Evolutionary conservation across 2,797 vertebrate species (phyloP).

Genomic region (Crenichthys baileyi): DNA sequence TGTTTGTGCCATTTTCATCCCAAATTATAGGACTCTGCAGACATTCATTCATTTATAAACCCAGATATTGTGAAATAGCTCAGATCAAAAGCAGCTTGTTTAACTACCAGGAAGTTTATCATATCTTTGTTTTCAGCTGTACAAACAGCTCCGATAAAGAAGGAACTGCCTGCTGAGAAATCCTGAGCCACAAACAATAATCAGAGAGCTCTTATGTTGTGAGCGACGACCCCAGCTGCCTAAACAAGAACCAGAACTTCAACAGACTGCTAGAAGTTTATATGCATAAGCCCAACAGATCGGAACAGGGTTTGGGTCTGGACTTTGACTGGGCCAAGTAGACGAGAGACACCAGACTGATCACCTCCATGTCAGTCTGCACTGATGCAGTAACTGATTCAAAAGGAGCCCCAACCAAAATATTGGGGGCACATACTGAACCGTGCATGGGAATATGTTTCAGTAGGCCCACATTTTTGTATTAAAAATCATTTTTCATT

Average conservation of each 20-base stretch:
- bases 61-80: background rate
- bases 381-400: too few species aligned
- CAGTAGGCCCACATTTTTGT: too few species aligned
- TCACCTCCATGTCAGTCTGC: too few species aligned
- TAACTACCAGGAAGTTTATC: accelerated
- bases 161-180: constrained; percentile 6
- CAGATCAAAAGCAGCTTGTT: background rate
- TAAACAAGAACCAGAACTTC: constrained; percentile 21
- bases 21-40: background rate
- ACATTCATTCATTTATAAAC: too few species aligned
- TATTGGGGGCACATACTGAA: too few species aligned
- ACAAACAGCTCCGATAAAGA: constrained; percentile 13
- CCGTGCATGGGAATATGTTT: too few species aligned
- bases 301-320: too few species aligned
- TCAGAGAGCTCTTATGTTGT: background rate
- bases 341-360: too few species aligned
- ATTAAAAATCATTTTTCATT: too few species aligned
- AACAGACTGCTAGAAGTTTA: background rate
- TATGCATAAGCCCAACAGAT: too few species aligned
- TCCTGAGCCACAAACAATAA: background rate
- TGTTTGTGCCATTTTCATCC: background rate
- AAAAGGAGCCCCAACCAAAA: too few species aligned
- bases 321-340: too few species aligned
- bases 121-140: constrained; percentile 30
- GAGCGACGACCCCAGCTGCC: constrained; percentile 35